Evolutionary conservation across 2,113 vertebrate species (phyloP).

Genomic region (Crotalus horridus): DNA sequence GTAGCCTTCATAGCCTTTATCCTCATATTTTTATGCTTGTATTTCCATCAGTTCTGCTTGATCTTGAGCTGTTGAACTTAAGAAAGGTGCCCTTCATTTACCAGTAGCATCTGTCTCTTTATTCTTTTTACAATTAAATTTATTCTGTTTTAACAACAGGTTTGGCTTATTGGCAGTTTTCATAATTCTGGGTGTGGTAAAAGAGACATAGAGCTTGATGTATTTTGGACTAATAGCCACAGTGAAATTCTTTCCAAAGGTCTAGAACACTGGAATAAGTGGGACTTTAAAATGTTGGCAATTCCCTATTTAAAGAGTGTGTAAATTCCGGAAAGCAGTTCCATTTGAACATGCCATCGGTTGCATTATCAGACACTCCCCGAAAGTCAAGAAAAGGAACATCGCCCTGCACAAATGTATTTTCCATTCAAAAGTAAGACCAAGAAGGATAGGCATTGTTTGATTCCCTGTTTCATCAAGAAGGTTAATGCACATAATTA

Average conservation of each 20-base stretch:
- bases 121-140: background rate
- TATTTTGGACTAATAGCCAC: background rate
- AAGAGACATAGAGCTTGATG: background rate
- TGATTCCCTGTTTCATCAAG: background rate
- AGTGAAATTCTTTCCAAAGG: background rate
- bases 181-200: background rate
- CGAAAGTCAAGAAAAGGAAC: background rate
- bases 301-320: background rate
- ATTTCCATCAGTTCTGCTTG: background rate
- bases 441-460: background rate
- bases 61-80: background rate
- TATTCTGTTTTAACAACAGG: background rate
- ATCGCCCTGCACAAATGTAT: too few species aligned
- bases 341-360: background rate
- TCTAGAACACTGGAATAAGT: background rate
- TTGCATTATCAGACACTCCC: background rate
- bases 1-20: background rate
- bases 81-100: background rate
- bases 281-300: background rate
- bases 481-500: background rate
- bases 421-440: background rate
- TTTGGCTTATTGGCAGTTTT: background rate
- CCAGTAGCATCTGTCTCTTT: background rate
- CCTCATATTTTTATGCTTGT: background rate
- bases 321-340: background rate